A percentile compares a stretch with the other conserved stretches of the same genome.
Evolutionary conservation across 1,140 invertebrate species (phyloP).

Genomic region (Drosophila neocordata): DNA sequence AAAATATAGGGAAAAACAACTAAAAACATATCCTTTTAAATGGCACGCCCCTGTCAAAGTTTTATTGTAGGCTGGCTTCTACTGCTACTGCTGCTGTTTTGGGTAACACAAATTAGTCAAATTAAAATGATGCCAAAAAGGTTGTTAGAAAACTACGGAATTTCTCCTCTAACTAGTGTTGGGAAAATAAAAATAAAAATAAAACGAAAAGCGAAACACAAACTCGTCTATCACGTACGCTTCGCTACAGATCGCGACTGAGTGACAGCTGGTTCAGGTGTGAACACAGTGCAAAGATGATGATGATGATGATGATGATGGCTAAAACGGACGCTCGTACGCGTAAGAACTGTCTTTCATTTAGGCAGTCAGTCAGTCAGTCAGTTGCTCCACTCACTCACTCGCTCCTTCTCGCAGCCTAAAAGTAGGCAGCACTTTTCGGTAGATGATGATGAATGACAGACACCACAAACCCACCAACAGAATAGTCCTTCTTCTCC

Average conservation of each 20-base stretch:
- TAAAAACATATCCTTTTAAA: slow-evolving; percentile 21
- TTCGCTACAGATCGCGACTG: slow-evolving; percentile 37
- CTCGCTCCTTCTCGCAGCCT: background rate
- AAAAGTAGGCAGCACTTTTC: slow-evolving; percentile 49
- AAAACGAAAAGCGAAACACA: slow-evolving; percentile 33
- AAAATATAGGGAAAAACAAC: background rate
- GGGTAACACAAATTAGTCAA: slow-evolving; percentile 45
- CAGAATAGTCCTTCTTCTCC: too few species aligned
- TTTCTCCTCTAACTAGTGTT: background rate
- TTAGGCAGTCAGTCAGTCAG: slow-evolving; percentile 23
- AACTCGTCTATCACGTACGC: slow-evolving; percentile 54
- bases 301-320: background rate
- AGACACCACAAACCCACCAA: background rate
- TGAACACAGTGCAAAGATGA: slow-evolving; percentile 14
- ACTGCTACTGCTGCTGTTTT: background rate
- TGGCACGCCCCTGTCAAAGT: slow-evolving; percentile 29
- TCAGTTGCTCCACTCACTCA: slow-evolving; percentile 17
- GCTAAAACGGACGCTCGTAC: background rate
- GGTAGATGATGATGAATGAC: slow-evolving; percentile 41
- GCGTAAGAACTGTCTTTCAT: slow-evolving; percentile 27
- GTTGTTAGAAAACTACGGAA: slow-evolving; percentile 3
- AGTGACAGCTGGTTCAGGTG: slow-evolving; percentile 54
- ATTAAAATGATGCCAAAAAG: slow-evolving; percentile 47
- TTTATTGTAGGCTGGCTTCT: slow-evolving; percentile 34
- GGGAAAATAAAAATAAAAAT: too few species aligned